These are phyloP conservation scores for Corydoras maculifer DNA, from an alignment of 2,113 vertebrate genomes.

Conservation along the genomic window DNA sequence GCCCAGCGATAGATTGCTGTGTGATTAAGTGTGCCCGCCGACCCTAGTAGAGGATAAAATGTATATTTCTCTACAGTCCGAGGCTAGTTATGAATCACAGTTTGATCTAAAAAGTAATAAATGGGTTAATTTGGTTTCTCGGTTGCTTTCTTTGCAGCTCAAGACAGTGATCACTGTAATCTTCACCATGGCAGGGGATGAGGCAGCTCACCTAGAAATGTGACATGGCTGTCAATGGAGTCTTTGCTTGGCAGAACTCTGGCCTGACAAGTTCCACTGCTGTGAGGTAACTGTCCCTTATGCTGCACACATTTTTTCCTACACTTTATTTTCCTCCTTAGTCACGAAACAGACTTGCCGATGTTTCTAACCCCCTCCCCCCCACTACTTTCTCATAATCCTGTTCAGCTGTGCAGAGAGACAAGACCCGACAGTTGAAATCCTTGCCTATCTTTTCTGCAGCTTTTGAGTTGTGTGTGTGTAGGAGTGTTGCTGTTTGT, in stretches of 20 bases:
- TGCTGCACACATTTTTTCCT: constrained; percentile 41
- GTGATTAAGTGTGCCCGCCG: too few species aligned
- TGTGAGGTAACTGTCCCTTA: constrained; percentile 54
- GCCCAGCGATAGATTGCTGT: too few species aligned
- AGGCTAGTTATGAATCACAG: too few species aligned
- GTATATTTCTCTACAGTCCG: too few species aligned
- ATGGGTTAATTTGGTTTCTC: too few species aligned
- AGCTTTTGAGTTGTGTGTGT: constrained; percentile 17
- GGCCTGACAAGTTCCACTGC: constrained; percentile 60
- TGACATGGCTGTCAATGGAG: constrained; percentile 56
- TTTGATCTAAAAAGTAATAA: too few species aligned
- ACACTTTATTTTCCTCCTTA: constrained; percentile 41
- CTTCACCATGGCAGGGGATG: constrained; percentile 52
- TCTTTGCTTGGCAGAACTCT: constrained; percentile 57
- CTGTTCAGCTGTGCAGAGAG: constrained; percentile 48
- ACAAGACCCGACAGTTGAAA: constrained; percentile 58
- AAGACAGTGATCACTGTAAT: constrained; percentile 60
- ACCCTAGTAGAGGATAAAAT: too few species aligned
- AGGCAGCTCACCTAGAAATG: constrained; percentile 55
- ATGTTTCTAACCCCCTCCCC: constrained; percentile 49
- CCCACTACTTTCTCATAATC: constrained; percentile 48
- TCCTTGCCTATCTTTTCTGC: constrained; percentile 49
- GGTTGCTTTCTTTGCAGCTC: constrained; percentile 37
- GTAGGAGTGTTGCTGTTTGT: background rate
- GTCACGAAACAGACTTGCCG: constrained; percentile 47